A percentile compares a stretch with the other conserved stretches of the same genome.
Conservation (phyloP, 2,797 vertebrate species). For the Pampus argenteus region DNA sequence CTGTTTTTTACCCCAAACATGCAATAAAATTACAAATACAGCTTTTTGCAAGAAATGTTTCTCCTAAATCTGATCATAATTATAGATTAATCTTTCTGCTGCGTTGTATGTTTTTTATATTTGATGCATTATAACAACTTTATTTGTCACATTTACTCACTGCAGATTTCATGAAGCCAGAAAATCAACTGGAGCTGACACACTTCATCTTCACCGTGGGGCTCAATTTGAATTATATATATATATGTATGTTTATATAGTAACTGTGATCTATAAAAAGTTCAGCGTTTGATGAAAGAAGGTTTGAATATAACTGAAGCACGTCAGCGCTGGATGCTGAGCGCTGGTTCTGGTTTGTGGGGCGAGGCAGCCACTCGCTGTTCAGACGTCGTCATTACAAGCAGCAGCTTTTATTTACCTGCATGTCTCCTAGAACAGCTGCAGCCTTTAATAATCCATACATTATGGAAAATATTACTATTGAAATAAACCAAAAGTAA, state of each 20-base stretch:
- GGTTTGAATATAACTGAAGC: background rate
- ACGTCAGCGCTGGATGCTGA: background rate
- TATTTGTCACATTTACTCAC: too few relatives aligned
- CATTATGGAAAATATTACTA: too few relatives aligned
- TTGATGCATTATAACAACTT: too few relatives aligned
- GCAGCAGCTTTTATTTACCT: background rate
- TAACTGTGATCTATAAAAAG: background rate
- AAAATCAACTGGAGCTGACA: background rate
- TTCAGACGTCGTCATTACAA: conserved; percentile 36
- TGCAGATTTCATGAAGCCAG: background rate
- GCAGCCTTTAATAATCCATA: background rate
- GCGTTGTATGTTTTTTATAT: too few relatives aligned
- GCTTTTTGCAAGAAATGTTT: too few relatives aligned
- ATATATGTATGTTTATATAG: too few relatives aligned
- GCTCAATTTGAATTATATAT: background rate
- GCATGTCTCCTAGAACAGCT: background rate
- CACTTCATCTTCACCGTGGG: background rate
- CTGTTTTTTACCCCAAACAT: too few relatives aligned
- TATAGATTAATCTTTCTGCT: too few relatives aligned
- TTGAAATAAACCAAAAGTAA: too few relatives aligned
- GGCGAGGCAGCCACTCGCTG: conserved; percentile 47
- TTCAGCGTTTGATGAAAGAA: background rate
- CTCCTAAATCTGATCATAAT: background rate
- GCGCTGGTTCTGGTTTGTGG: conserved; percentile 15
- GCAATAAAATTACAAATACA: too few relatives aligned